Evolutionary conservation across 2,797 vertebrate genomes (phyloP).

Genomic region (Smutsia gigantea): DNA sequence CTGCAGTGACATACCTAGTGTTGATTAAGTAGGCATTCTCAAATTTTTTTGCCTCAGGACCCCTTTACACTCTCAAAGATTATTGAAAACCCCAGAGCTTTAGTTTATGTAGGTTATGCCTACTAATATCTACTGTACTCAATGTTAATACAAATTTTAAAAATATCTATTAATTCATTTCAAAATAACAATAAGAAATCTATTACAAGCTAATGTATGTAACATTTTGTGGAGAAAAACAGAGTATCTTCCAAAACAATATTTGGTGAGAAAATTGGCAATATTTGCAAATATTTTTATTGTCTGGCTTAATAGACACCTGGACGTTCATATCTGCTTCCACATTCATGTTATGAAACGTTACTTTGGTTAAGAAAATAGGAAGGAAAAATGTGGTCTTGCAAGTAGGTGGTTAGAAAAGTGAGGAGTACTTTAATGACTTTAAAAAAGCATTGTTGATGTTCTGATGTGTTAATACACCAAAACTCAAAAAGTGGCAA

Average conservation of each 20-base stretch:
- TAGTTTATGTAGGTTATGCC: not conserved
- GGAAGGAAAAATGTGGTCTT: not conserved
- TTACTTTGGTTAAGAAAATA: not conserved
- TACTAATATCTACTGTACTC: not conserved
- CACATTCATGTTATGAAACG: not conserved
- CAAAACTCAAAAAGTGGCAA: not conserved
- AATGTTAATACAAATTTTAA: not conserved
- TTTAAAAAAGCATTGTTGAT: not conserved
- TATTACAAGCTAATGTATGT: not conserved
- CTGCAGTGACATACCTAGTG: not conserved
- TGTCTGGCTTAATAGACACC: not conserved
- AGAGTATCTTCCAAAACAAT: not conserved
- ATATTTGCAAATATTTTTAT: not conserved
- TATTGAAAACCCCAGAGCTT: not conserved
- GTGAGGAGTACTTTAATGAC: not conserved
- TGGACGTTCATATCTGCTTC: not conserved
- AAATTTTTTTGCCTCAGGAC: not conserved
- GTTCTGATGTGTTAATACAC: not conserved
- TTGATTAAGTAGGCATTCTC: not conserved
- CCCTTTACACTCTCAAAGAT: not conserved
- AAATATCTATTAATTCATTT: not conserved
- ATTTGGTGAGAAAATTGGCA: not conserved
- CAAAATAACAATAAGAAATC: not conserved
- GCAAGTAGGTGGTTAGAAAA: not conserved
- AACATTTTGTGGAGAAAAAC: slow-evolving; percentile 25